Conservation (phyloP, 2,113 vertebrate species). For the Muscicapa adusta region DNA sequence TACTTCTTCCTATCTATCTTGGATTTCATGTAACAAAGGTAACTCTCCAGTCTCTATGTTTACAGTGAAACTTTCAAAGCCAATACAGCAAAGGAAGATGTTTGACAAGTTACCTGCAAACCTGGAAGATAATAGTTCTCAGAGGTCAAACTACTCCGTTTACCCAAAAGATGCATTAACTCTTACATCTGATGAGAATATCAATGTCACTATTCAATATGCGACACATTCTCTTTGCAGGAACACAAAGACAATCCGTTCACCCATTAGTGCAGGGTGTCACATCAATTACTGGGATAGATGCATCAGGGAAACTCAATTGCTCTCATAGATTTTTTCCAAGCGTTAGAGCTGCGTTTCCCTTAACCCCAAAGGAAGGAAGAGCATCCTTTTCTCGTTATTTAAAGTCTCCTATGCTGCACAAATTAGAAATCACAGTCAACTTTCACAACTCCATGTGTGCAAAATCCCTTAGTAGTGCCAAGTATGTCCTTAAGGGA, state of each 20-base stretch:
- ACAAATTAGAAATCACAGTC: not conserved
- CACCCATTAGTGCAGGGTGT: constrained; percentile 47
- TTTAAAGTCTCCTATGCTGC: not conserved
- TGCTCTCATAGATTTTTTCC: constrained; percentile 44
- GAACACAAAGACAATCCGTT: constrained; percentile 37
- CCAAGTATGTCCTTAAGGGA: not conserved
- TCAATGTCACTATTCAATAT: constrained; percentile 52
- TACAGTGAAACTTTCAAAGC: constrained; percentile 2
- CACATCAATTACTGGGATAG: constrained; percentile 42
- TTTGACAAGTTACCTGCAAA: constrained; percentile 44
- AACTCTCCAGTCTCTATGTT: not conserved
- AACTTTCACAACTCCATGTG: not conserved
- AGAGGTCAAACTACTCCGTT: constrained; percentile 30
- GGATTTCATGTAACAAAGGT: not conserved
- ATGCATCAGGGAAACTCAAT: constrained; percentile 30
- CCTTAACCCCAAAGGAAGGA: not conserved
- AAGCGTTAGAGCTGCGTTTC: not conserved
- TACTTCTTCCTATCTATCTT: not conserved
- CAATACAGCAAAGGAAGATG: not conserved
- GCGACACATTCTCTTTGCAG: constrained; percentile 27
- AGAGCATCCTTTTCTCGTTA: not conserved
- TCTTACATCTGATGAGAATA: constrained; percentile 46
- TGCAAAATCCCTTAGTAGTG: not conserved
- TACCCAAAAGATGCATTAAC: constrained; percentile 20
- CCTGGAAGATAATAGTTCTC: not conserved